These are phyloP conservation scores for Palythoa grandis DNA, from an alignment of 92 coral and sea anemone genomes.

Conservation along the genomic window DNA sequence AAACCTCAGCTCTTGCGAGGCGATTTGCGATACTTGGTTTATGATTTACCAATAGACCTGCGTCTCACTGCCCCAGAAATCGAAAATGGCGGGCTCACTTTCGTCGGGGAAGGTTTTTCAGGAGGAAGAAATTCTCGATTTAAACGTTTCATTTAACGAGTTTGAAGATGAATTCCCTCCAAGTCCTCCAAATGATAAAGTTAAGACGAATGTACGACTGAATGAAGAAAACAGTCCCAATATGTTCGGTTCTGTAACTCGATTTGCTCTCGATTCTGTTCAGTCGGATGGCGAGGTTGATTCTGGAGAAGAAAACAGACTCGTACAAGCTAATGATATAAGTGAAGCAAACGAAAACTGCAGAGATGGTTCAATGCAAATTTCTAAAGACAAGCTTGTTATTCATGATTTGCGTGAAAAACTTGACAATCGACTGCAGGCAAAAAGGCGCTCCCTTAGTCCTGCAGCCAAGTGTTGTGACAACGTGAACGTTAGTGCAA, in stretches of 20 bases:
- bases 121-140: slow-evolving; percentile 60
- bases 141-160: slow-evolving; percentile 79
- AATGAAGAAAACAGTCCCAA: background rate
- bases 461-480: background rate
- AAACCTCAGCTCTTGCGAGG: no score
- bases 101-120: slow-evolving; percentile 1
- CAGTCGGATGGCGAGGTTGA: slow-evolving; percentile 9
- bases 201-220: background rate
- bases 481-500: background rate
- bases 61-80: background rate
- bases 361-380: background rate
- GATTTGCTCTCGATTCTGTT: background rate
- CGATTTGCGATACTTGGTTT: background rate
- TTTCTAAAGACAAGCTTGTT: slow-evolving; percentile 1
- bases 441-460: background rate
- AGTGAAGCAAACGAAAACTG: background rate
- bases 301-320: background rate
- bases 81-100: slow-evolving; percentile 69
- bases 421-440: background rate
- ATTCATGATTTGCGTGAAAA: slow-evolving; percentile 16
- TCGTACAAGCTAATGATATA: background rate
- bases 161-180: slow-evolving; percentile 71
- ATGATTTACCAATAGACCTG: background rate
- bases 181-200: background rate
- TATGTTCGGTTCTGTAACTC: background rate